Evolutionary conservation across 2,888 invertebrate genomes (phyloP), one percentile per base, ranked within the genome.

Genomic region (Perizoma affinitatum): DNA sequence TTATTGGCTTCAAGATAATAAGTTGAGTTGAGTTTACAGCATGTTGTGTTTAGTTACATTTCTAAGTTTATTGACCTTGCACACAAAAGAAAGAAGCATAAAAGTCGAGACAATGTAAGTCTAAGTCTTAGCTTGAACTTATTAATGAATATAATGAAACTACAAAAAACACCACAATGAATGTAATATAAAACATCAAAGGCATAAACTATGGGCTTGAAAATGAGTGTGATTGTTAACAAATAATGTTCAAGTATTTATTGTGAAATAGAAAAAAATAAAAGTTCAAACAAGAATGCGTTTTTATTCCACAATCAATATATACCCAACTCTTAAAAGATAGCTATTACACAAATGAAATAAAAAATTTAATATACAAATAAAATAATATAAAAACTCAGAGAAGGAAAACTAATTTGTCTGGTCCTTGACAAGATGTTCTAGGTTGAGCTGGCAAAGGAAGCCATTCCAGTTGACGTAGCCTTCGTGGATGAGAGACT

Each of bases 391-490:
- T 41, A 4, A 41, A 52, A 42, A 42, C 42, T 46, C 52, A 58
- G 40, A 40, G 7, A 8, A 8, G 44, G 10, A 41, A 0, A 48
- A 44, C 11, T 60, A 57, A 40, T 53, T 57, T 22, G 80, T 73
- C 61, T 85, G 80, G 45, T 87, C 87, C 66, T 89, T 92, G 11
- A 93, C 86, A 0, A 90, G 81, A 64, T 92, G 88, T 7, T 93
- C 92, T 5, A 93, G 77, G 61, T 90, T 90, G 36, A 93, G 71
- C 65, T 90, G 87, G 58, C 92, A 91, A 4, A 93, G 78, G 75
- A 93, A 93, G 0, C 86, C 86, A 61, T 80, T 87, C 92, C 92
- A 93, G 69, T 93, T 92, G 5, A 93, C 87, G 59, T 75, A 90
- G 10, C 89, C 88, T 8, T 85, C 86, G 10, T 79, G 74, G 48